Evolutionary conservation across 1,140 invertebrate genomes (phyloP), one percentile per base, ranked within the genome.

Genomic region (Eulimnadia texana): DNA sequence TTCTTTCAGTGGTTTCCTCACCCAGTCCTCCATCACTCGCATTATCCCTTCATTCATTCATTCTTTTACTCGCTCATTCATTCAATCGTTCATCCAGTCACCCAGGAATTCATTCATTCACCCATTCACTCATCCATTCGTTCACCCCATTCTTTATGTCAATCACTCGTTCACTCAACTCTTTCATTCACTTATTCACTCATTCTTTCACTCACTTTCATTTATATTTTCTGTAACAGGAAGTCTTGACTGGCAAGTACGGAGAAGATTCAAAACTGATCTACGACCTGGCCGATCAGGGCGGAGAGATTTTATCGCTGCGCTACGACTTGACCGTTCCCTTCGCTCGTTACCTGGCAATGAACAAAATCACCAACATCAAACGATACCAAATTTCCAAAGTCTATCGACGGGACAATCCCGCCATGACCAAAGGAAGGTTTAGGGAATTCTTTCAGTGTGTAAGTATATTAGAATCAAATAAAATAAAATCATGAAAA

Each of bases 401-500:
- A 76, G 97, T 99, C 3, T 99, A 99, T 72, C 79, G 97, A 60
- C 79, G 97, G 68, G 97, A 99, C 74, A 97, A 98, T 75, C 97
- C 97, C 3, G 85, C 93, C 0, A 96, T 98, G 80, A 90, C 91
- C 0, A 85, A 84, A 76, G 97, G 96, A 27, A 80, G 97, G 65
- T 99, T 93, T 71, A 79, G 97, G 60, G 97, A 99, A 72, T 99
- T 99, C 78, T 98, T 95, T 76, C 97, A 99, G 77, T 99, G 97
- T 81, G 92, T 96, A 81, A 85, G 88, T 88, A 16, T 50, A 10
- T 22, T 33, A 50, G 33, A 22, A 57, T 52, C 23, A 0, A 60
- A 19, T 64, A 2, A 25, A 19, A 27, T 3, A 19, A 27, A 19
- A 2, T 42, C 33, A 16, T 54, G 2, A 11, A 60, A 23, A 33